phyloP scores from a whole-genome alignment of 2,797 vertebrate genomes.

The Macrochelys suwanniensis region DNA sequence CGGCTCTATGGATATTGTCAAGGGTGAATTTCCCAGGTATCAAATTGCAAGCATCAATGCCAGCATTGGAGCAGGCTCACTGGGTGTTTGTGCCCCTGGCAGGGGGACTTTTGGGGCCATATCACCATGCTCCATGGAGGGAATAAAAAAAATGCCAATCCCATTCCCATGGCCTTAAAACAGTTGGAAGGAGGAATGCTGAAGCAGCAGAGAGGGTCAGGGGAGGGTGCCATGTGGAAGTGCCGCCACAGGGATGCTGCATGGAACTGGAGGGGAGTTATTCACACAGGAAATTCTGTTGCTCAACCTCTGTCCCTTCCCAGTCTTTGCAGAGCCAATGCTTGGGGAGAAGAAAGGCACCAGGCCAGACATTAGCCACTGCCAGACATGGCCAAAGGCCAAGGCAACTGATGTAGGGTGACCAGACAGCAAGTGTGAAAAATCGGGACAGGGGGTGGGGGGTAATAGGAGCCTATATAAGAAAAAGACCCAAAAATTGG shows the following conservation, averaged over 20 bases:
- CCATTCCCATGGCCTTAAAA: not conserved
- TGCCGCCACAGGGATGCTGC: not conserved
- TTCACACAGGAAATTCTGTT: not conserved
- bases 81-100: not conserved
- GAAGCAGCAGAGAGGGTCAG: not conserved
- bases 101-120: not conserved
- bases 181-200: not conserved
- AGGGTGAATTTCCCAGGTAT: not conserved
- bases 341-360: not conserved
- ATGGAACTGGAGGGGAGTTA: not conserved
- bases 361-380: not conserved
- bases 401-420: not conserved
- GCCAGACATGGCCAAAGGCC: not conserved
- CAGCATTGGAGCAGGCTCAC: not conserved
- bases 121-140: not conserved
- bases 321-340: not conserved
- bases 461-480: no score
- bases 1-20: not conserved
- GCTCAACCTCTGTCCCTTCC: not conserved
- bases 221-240: not conserved
- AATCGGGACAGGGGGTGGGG: no score
- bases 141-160: not conserved
- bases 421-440: no score
- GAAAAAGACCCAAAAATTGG: no score
- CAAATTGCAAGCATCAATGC: not conserved